A percentile compares a stretch with the other conserved stretches of the same genome.
These are phyloP conservation scores for Drosophila nr. fundita DNA, from an alignment of 2,888 invertebrate genomes.

Conservation along the genomic window DNA sequence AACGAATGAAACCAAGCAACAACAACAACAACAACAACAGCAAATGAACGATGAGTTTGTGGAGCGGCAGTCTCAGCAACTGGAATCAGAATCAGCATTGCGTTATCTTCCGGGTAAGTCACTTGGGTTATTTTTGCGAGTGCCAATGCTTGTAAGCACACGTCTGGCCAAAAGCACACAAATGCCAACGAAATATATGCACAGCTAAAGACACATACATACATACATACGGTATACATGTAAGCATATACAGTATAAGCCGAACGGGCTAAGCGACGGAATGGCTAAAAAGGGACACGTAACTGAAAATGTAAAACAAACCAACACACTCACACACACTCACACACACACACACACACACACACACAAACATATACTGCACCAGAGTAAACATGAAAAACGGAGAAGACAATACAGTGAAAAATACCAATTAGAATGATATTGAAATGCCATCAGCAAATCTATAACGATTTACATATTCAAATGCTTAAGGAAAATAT, in stretches of 20 bases:
- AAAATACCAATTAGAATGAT: background rate
- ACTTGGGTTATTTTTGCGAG: slow-evolving; percentile 34
- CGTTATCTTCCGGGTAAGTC: slow-evolving; percentile 50
- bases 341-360: background rate
- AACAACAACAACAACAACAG: slow-evolving; percentile 3
- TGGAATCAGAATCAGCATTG: slow-evolving; percentile 42
- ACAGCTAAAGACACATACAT: slow-evolving; percentile 1
- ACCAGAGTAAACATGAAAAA: background rate
- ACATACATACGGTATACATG: background rate
- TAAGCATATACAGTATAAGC: slow-evolving; percentile 2
- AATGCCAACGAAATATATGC: slow-evolving; percentile 11
- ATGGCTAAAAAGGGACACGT: background rate
- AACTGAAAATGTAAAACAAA: background rate
- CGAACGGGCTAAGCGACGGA: slow-evolving; percentile 5
- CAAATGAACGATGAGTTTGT: slow-evolving; percentile 32
- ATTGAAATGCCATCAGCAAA: background rate
- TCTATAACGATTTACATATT: background rate
- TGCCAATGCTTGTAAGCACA: slow-evolving; percentile 31
- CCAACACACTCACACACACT: background rate
- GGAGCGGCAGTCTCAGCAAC: slow-evolving; percentile 32
- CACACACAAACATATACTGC: background rate
- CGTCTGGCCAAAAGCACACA: slow-evolving; percentile 14
- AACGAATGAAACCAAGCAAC: slow-evolving; percentile 26
- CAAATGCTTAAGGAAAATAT: background rate
- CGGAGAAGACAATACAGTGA: slow-evolving; percentile 5